phyloP scores from a whole-genome alignment of 2,888 invertebrate genomes.

The Ormyrus rosae region DNA sequence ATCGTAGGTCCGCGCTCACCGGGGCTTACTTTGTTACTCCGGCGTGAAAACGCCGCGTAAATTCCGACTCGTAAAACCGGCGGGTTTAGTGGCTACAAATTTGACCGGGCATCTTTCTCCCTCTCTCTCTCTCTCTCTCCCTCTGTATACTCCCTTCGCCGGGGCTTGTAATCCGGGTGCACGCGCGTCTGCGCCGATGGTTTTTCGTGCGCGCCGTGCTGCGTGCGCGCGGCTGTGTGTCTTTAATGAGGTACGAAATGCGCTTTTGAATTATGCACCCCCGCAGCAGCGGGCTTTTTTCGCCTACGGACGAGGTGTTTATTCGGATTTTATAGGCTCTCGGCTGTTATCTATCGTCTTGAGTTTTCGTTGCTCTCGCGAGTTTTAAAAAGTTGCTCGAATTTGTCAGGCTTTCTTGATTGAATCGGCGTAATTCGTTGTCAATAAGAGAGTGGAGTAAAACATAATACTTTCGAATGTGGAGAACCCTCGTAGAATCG shows the following conservation, averaged over 20 bases:
- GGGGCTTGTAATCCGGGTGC: conserved; percentile 25
- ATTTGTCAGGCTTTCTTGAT: too few relatives aligned
- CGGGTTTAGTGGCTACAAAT: conserved; percentile 74
- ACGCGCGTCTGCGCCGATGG: conserved; percentile 49
- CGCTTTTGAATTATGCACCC: conserved; percentile 70
- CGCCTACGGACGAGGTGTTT: not conserved
- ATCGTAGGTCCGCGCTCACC: conserved; percentile 1
- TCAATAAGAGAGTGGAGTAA: too few relatives aligned
- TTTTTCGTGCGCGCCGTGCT: not conserved
- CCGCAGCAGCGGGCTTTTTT: conserved; percentile 26
- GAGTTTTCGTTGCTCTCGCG: too few relatives aligned
- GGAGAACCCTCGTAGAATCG: too few relatives aligned
- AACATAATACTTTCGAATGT: too few relatives aligned
- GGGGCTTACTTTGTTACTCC: conserved; percentile 70
- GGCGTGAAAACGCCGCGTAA: conserved; percentile 71
- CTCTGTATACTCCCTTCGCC: too few relatives aligned
- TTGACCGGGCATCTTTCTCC: conserved; percentile 67
- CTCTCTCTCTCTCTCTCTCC: conserved; percentile 61
- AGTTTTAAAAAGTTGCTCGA: too few relatives aligned
- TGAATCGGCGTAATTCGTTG: too few relatives aligned
- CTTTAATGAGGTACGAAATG: conserved; percentile 71
- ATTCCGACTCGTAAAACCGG: conserved; percentile 71
- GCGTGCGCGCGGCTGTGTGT: conserved; percentile 62
- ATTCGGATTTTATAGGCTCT: conserved; percentile 2
- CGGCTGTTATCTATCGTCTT: too few relatives aligned